These are phyloP conservation scores for Leptosomus discolor DNA, from an alignment of 2,113 vertebrate genomes.

Conservation along the genomic window DNA sequence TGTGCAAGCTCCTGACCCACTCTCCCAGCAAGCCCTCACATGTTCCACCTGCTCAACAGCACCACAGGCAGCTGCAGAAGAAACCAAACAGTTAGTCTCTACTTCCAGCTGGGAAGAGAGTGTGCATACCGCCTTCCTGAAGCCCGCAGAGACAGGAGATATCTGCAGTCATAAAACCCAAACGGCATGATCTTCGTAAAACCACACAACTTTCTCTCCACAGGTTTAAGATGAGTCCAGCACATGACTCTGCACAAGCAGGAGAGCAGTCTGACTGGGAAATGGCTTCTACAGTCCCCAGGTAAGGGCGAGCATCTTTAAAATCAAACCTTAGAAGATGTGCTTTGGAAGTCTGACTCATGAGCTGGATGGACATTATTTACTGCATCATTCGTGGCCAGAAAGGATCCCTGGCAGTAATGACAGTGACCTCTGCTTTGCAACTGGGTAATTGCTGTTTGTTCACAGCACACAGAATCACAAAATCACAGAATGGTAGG, in stretches of 20 bases:
- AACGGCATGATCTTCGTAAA: neutral
- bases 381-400: neutral
- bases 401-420: neutral
- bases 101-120: neutral
- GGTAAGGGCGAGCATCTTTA: neutral
- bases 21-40: neutral
- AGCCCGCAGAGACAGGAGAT: neutral
- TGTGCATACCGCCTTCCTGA: neutral
- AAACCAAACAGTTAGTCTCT: neutral
- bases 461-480: neutral
- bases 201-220: neutral
- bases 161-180: neutral
- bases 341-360: accelerated
- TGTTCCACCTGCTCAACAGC: neutral
- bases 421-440: neutral
- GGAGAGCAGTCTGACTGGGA: accelerated
- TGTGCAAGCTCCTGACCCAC: neutral
- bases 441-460: neutral
- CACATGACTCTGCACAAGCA: accelerated
- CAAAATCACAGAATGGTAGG: no score
- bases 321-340: neutral
- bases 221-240: neutral
- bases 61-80: neutral
- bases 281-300: neutral
- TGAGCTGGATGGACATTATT: neutral